Conservation (phyloP, 2,797 vertebrate genomes). For the Austrolebias charrua region DNA sequence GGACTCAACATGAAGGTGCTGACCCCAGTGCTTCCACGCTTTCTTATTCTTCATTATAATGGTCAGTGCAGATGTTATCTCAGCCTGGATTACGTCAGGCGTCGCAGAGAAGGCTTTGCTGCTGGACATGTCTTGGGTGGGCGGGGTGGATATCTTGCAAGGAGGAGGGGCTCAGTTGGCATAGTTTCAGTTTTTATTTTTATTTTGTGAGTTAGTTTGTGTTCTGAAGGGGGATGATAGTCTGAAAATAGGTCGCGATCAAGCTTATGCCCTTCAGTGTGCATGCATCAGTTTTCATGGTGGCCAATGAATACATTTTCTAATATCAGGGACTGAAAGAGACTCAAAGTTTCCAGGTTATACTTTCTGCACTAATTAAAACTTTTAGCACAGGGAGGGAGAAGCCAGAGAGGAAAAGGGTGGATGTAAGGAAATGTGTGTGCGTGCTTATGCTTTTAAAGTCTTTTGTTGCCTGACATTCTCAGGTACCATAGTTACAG, state of each 20-base stretch:
- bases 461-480: slow-evolving; percentile 79
- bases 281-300: background rate
- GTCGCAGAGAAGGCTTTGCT: slow-evolving; percentile 25
- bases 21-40: slow-evolving; percentile 38
- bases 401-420: slow-evolving; percentile 56
- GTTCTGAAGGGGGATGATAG: background rate
- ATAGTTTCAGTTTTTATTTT: slow-evolving; percentile 18
- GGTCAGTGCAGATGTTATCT: slow-evolving; percentile 67
- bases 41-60: slow-evolving; percentile 48
- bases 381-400: slow-evolving; percentile 10
- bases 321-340: slow-evolving; percentile 1
- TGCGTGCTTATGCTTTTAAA: slow-evolving; percentile 44
- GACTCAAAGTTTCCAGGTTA: slow-evolving; percentile 35
- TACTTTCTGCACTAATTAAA: slow-evolving; percentile 49
- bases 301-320: background rate
- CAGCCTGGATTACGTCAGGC: slow-evolving; percentile 49
- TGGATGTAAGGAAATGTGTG: slow-evolving; percentile 47
- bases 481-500: slow-evolving; percentile 77
- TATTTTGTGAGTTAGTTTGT: background rate
- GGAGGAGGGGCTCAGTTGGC: slow-evolving; percentile 33
- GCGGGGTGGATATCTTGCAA: background rate
- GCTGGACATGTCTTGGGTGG: background rate
- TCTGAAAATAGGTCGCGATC: background rate
- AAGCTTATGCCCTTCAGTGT: background rate
- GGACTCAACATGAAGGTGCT: slow-evolving; percentile 25